These are phyloP conservation scores for Drosophila trapezifrons DNA, from an alignment of 1,140 invertebrate genomes.

Conservation along the genomic window DNA sequence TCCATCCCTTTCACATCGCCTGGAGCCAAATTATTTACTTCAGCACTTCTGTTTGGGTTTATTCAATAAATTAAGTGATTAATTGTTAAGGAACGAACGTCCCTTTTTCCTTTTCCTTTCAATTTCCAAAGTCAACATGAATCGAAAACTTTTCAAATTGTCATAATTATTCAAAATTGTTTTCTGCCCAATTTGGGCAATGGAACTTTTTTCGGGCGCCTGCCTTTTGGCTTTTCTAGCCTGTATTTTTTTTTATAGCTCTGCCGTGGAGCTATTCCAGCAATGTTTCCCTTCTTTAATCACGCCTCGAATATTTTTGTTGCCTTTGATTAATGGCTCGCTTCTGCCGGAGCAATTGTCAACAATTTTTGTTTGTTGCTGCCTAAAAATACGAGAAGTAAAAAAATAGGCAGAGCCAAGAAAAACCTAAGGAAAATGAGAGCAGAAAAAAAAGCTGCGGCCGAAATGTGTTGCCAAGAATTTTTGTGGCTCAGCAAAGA, in stretches of 20 bases:
- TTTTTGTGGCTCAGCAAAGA: constrained; percentile 35
- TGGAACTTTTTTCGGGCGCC: background rate
- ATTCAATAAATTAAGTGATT: constrained; percentile 52
- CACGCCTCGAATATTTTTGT: constrained; percentile 36
- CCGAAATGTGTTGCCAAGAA: constrained; percentile 43
- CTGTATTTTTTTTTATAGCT: constrained; percentile 9
- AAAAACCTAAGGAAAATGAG: constrained; percentile 10
- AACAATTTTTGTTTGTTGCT: constrained; percentile 37
- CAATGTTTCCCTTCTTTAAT: constrained; percentile 24
- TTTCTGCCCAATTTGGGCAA: constrained; percentile 60
- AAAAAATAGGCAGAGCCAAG: background rate
- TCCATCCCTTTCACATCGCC: background rate
- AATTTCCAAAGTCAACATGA: constrained; percentile 34
- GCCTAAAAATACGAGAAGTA: background rate
- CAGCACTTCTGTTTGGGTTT: constrained; percentile 39
- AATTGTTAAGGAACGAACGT: constrained; percentile 24
- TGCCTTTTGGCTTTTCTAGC: constrained; percentile 3
- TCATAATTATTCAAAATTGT: constrained; percentile 77
- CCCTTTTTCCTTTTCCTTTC: background rate
- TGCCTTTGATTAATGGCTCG: constrained; percentile 68
- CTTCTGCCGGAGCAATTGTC: constrained; percentile 44
- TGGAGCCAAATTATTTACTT: constrained; percentile 22
- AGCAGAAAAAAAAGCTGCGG: background rate
- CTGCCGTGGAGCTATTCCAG: constrained; percentile 9
- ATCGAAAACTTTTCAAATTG: constrained; percentile 71